phyloP scores from a whole-genome alignment of 1,140 invertebrate genomes.

The Gonioctena quinquepunctata region DNA sequence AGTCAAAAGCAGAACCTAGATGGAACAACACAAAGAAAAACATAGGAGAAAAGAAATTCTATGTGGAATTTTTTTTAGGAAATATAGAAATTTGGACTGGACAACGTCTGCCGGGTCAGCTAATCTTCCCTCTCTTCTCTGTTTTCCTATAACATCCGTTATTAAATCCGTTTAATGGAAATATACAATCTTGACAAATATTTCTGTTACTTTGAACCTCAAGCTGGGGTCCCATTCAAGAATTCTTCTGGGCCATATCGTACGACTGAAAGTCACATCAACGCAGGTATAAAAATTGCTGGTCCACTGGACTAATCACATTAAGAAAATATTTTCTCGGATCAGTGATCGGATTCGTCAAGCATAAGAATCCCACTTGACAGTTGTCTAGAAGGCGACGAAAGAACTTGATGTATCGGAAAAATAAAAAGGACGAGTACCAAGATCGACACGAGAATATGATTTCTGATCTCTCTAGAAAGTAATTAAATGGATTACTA shows the following conservation, averaged over 20 bases:
- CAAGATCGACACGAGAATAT: background rate
- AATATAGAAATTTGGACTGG: too few species aligned
- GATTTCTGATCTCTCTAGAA: background rate
- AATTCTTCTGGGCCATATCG: background rate
- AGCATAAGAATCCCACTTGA: background rate
- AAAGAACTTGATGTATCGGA: background rate
- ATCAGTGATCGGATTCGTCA: background rate
- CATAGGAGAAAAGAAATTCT: too few species aligned
- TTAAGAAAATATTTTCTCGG: background rate
- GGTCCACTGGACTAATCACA: background rate
- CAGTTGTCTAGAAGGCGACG: background rate
- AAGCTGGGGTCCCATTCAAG: background rate
- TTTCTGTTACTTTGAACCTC: too few species aligned
- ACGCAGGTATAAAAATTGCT: background rate
- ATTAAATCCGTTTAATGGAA: too few species aligned
- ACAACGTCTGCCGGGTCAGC: too few species aligned
- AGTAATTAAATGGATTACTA: constrained; percentile 35
- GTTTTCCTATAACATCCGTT: too few species aligned
- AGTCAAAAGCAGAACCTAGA: too few species aligned
- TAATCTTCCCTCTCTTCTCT: too few species aligned
- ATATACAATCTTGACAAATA: too few species aligned
- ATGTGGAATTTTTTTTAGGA: too few species aligned
- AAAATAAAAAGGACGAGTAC: background rate
- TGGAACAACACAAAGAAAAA: too few species aligned
- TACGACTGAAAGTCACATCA: background rate